Evolutionary conservation across 2,113 vertebrate species (phyloP), one percentile per base, ranked within the genome.

Genomic region (Aspiorhynchus laticeps): DNA sequence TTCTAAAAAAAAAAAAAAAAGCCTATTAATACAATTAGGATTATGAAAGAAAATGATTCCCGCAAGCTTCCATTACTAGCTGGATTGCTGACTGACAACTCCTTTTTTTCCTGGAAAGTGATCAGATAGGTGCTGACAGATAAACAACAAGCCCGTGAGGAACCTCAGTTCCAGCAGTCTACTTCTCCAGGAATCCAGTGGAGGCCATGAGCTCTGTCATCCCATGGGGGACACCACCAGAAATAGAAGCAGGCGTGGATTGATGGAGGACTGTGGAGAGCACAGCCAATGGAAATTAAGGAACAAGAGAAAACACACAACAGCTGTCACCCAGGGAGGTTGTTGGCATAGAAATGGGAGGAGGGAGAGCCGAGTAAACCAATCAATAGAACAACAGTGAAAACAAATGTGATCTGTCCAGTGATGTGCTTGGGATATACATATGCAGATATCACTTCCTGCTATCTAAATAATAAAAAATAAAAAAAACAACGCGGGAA

Each of bases 201-300:
- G 36, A 74, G 69, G 51, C 38, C 46, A 51, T 51, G 80, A 59
- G 71, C 48, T 43, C 63, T 1, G 78, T 14, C 28, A 36, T 74
- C 48, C 77, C 87, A 26, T 38, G 38, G 77, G 87, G 75, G 76
- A 53, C 28, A 26, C 26, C 38, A 53, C 73, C 80, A 88, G 71
- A 88, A 89, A 89, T 83, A 88, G 85, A 87, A 83, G 69, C 69
- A 81, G 84, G 65, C 74, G 77, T 63, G 76, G 76, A 86, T 3
- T 87, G 79, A 87, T 80, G n/a, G 21, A 87, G 51, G 71, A 2
- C 73, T 82, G 67, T 14, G 26, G 36, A 28, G 41, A 82, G 74
- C 74, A 79, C 53, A 85, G 63, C 85, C 83, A 80, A 85, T 83
- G 83, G 82, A 63, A 88, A 85, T 74, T 12, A 73, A 73, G 46